Evolutionary conservation across 1,140 invertebrate genomes (phyloP), one percentile per base, ranked within the genome.

Genomic region (Monochamus saltuarius): DNA sequence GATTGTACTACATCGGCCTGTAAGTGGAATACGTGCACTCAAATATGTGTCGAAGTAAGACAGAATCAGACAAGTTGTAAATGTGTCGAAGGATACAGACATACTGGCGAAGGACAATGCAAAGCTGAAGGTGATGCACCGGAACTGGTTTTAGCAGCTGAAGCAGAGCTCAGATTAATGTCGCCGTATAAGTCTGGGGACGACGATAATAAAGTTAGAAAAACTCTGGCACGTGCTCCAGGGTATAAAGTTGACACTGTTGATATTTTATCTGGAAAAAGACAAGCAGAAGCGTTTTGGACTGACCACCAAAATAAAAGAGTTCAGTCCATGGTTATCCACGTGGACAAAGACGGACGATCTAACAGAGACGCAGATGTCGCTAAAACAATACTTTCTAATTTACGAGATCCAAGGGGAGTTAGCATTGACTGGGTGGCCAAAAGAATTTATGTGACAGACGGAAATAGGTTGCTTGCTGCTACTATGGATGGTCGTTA

Each of bases 371-470:
- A 56, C 22, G 53, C 53, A 14, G 53, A 56, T 16, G 17, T 58
- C 29, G 51, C 64, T 6, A 57, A 68, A 38, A 68, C 71, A 10
- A 65, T 73, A 4, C 52, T 76, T 6, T 78, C 74, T 61, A 79
- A 80, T 58, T 67, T 85, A 35, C 73, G 78, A 13, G 79, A 83
- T 51, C 88, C 91, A 0, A 84, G 88, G 67, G 90, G 89, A 10
- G 76, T 95, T 38, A 84, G 88, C 4, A 82, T 94, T 14, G 92
- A 95, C 77, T 91, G 88, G 84, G 78, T 89, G 4, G 83, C 85
- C 0, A 81, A 84, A 58, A 80, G 84, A 51, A 75, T 94, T 13
- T 94, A 92, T 76, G 88, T 88, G 76, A 84, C 88, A 6, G 89
- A 91, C 75, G 82, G 82, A 22, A 85, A 73, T 47, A 63, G 79